Conservation (phyloP, 2,888 invertebrate species). For the Habrosyne pyritoides region DNA sequence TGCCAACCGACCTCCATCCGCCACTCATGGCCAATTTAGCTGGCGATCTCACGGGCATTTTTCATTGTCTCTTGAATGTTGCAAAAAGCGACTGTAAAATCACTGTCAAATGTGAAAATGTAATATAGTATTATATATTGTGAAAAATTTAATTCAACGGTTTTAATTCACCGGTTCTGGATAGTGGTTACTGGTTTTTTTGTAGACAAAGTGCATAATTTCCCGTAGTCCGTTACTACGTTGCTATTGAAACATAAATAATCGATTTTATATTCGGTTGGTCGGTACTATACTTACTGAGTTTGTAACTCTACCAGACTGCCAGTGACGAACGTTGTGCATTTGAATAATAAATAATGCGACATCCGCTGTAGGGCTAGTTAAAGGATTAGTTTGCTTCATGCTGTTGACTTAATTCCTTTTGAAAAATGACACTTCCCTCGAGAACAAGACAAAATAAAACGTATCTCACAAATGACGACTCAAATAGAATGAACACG, state of each 20-base stretch:
- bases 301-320: slow-evolving; percentile 13
- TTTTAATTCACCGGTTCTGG: slow-evolving; percentile 27
- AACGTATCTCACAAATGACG: slow-evolving; percentile 43
- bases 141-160: slow-evolving; percentile 26
- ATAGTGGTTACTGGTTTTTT: slow-evolving; percentile 13
- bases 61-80: slow-evolving; percentile 59
- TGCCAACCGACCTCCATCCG: slow-evolving; percentile 62
- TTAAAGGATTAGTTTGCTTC: slow-evolving; percentile 44
- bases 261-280: background rate
- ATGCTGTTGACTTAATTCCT: slow-evolving; percentile 45
- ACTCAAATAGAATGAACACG: slow-evolving; percentile 59
- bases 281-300: background rate
- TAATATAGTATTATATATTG: too few species aligned
- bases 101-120: slow-evolving; percentile 47
- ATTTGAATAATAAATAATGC: slow-evolving; percentile 18
- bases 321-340: slow-evolving; percentile 12
- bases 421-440: slow-evolving; percentile 56
- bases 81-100: slow-evolving; percentile 57
- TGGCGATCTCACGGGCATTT: slow-evolving; percentile 58
- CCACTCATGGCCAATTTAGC: slow-evolving; percentile 64
- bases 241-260: slow-evolving; percentile 18
- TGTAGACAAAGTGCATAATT: slow-evolving; percentile 10
- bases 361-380: slow-evolving; percentile 47
- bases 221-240: slow-evolving; percentile 7
- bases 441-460: slow-evolving; percentile 40